phyloP scores from a whole-genome alignment of 2,888 invertebrate genomes.

The Hydriomena furcata region DNA sequence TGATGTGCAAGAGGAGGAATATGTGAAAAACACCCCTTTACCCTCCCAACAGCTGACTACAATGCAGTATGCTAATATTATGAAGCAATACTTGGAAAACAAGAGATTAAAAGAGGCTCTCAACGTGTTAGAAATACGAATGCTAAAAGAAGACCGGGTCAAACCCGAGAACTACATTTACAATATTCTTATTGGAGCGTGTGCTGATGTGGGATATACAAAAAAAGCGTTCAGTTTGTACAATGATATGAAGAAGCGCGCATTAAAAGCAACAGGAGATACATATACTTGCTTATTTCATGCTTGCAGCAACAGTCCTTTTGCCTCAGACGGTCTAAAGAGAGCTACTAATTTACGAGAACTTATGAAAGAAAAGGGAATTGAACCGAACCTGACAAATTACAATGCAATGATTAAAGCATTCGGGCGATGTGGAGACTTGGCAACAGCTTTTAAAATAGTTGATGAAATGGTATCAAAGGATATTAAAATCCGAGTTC shows the following conservation, averaged over 20 bases:
- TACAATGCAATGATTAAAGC: conserved; percentile 97
- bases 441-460: conserved; percentile 89
- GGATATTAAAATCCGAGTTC: conserved; percentile 83
- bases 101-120: conserved; percentile 90
- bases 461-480: conserved; percentile 93
- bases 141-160: conserved; percentile 90
- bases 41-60: conserved; percentile 78
- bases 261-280: conserved; percentile 86
- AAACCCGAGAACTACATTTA: conserved; percentile 92
- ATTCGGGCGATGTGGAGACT: conserved; percentile 92
- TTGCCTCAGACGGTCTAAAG: conserved; percentile 86
- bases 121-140: conserved; percentile 89
- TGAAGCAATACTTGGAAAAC: conserved; percentile 86
- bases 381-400: conserved; percentile 88
- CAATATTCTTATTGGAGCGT: conserved; percentile 91
- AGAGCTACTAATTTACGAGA: conserved; percentile 86
- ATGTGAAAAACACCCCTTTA: conserved; percentile 77
- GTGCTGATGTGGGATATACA: conserved; percentile 92
- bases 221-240: conserved; percentile 93
- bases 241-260: conserved; percentile 91
- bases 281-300: conserved; percentile 94
- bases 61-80: conserved; percentile 87
- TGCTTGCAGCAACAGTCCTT: conserved; percentile 92
- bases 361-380: conserved; percentile 87
- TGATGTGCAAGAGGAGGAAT: conserved; percentile 85